These are phyloP conservation scores for Mormyrus iriodes DNA, from an alignment of 2,113 vertebrate genomes.

Conservation along the genomic window DNA sequence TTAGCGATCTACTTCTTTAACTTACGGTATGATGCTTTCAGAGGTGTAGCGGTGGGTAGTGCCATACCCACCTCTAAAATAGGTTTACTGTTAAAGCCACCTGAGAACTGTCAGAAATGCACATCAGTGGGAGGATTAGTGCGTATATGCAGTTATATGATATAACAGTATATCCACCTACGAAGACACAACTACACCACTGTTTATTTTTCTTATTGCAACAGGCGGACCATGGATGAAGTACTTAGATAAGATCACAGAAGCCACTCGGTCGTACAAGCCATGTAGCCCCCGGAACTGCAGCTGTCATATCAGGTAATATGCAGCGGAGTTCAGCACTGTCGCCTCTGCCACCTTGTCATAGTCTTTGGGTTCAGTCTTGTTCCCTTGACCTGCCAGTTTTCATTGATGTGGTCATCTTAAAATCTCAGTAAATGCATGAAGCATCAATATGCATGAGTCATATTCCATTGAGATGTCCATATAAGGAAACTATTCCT, in stretches of 20 bases:
- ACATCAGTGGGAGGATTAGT: not conserved
- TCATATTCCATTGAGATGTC: not conserved
- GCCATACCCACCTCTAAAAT: not conserved
- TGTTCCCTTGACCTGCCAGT: not conserved
- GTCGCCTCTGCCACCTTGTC: not conserved
- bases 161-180: not conserved
- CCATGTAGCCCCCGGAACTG: constrained; percentile 75
- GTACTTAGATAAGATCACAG: constrained; percentile 38
- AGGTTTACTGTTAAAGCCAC: not conserved
- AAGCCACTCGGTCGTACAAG: constrained; percentile 58
- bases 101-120: not conserved
- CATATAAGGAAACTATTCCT: not conserved
- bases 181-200: not conserved
- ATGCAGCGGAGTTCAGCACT: not conserved
- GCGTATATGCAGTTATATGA: not conserved
- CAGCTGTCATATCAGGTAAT: constrained; percentile 79
- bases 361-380: not conserved
- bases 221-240: constrained; percentile 49
- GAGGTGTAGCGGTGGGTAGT: not conserved
- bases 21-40: not conserved
- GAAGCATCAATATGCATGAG: not conserved
- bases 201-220: not conserved
- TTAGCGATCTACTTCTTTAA: not conserved
- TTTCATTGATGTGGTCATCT: not conserved
- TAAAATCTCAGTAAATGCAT: not conserved